phyloP scores from a whole-genome alignment of 1,140 invertebrate species.

The Magallana ariakensis region DNA sequence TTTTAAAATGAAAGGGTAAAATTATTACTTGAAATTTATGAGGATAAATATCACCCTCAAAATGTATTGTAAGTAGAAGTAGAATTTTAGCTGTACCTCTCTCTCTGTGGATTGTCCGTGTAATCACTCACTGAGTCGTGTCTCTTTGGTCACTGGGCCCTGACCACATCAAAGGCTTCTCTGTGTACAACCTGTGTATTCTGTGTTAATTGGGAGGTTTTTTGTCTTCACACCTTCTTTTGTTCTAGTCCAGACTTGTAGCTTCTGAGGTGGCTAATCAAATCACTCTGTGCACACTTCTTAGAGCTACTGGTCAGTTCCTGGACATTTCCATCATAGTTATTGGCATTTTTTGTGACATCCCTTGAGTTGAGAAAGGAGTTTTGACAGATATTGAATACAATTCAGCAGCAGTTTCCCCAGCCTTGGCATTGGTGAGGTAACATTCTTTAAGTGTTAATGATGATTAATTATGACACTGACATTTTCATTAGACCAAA shows the following conservation, averaged over 20 bases:
- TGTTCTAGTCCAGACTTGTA: slow-evolving; percentile 17
- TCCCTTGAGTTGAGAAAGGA: not conserved
- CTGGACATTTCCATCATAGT: not conserved
- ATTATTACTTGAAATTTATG: no score
- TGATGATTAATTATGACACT: not conserved
- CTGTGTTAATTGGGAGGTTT: slow-evolving; percentile 31
- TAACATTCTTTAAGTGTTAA: not conserved
- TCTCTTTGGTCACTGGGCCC: not conserved
- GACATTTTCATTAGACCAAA: not conserved
- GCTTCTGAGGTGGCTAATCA: not conserved
- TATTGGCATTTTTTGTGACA: slow-evolving; percentile 24
- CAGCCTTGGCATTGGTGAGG: slow-evolving; percentile 13
- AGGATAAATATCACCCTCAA: not conserved
- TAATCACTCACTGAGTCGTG: not conserved
- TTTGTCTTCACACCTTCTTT: slow-evolving; percentile 22
- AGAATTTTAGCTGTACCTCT: not conserved
- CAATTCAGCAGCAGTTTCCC: not conserved
- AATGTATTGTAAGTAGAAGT: not conserved
- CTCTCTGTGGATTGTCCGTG: not conserved
- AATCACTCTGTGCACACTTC: not conserved
- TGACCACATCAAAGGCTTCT: slow-evolving; percentile 17
- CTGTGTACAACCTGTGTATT: slow-evolving; percentile 21
- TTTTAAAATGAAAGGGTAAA: no score
- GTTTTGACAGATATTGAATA: slow-evolving; percentile 2
- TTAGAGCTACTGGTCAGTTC: slow-evolving; percentile 7